These are phyloP conservation scores for Sylvia atricapilla DNA, from an alignment of 2,113 vertebrate species.

Conservation along the genomic window DNA sequence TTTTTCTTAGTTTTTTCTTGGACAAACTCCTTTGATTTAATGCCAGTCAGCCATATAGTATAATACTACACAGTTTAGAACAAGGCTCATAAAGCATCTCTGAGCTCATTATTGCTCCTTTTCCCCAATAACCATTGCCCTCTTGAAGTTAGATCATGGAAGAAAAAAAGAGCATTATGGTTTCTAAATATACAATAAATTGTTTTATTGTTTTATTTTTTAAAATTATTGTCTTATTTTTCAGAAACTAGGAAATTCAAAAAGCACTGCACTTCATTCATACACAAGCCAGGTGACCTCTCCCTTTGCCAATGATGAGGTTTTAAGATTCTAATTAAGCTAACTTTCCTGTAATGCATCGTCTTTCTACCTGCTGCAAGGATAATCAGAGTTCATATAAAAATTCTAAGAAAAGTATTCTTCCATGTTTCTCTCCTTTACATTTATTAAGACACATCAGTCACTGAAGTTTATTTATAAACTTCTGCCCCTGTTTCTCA, in stretches of 20 bases:
- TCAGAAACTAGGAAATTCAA: neutral
- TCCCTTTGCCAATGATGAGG: neutral
- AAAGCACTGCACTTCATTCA: neutral
- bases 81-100: neutral
- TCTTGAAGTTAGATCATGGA: neutral
- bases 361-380: neutral
- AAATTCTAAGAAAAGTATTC: neutral
- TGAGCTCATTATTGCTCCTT: neutral
- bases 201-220: neutral
- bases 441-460: neutral
- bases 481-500: neutral
- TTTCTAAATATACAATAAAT: neutral
- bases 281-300: neutral
- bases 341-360: neutral
- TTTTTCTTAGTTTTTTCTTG: neutral
- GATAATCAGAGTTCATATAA: neutral
- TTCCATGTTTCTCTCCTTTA: neutral
- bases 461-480: neutral
- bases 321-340: neutral
- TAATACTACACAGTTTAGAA: neutral
- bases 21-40: neutral
- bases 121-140: neutral
- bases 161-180: neutral
- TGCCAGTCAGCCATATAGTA: neutral
- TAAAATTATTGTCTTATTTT: neutral